Evolutionary conservation across 2,113 vertebrate genomes (phyloP).

Genomic region (Myrmecobius fasciatus): DNA sequence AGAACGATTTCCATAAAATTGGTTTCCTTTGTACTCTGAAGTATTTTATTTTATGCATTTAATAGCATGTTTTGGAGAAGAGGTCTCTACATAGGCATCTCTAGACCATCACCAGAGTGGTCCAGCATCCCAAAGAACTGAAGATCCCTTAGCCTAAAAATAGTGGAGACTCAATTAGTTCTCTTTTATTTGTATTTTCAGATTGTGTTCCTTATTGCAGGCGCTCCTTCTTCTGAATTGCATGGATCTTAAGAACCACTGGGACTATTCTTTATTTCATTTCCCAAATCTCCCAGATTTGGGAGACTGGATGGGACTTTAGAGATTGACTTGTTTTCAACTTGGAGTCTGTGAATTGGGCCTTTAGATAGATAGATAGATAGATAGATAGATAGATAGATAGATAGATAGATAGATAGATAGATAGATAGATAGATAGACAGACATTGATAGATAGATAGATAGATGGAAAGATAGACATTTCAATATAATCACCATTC

Average conservation of each 20-base stretch:
- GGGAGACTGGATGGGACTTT: not conserved
- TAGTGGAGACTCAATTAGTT: rapidly evolving
- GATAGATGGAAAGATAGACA: not conserved
- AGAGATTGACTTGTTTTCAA: not conserved
- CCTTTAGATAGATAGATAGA: not conserved
- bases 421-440: too few species aligned
- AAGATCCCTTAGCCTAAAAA: not conserved
- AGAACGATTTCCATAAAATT: not conserved
- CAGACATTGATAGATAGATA: too few species aligned
- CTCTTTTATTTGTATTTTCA: too few species aligned
- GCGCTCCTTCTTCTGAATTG: not conserved
- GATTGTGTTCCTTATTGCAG: rapidly evolving
- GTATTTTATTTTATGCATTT: not conserved
- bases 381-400: too few species aligned
- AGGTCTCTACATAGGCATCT: not conserved
- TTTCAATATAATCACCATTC: not conserved
- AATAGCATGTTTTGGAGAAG: not conserved
- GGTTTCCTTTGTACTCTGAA: not conserved
- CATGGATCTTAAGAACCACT: not conserved
- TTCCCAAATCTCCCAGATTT: not conserved
- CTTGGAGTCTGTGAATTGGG: not conserved
- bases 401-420: too few species aligned
- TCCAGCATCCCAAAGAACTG: not conserved
- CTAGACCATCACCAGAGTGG: not conserved
- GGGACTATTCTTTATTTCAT: not conserved